A percentile compares a stretch with the other conserved stretches of the same genome.
Conservation (phyloP, 2,888 invertebrate genomes). For the Apoda limacodes region DNA sequence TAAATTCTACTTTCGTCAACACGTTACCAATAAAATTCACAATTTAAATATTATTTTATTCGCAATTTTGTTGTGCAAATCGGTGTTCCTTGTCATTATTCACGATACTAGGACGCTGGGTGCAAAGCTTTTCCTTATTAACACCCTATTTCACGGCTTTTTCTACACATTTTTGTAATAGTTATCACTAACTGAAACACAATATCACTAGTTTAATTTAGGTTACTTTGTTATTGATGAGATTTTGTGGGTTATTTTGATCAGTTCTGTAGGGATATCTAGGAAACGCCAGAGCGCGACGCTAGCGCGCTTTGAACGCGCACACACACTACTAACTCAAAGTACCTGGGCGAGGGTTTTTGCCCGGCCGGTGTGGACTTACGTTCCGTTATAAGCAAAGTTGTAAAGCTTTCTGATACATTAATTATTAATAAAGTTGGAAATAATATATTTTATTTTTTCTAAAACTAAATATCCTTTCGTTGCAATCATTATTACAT, state of each 20-base stretch:
- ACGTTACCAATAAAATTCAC: constrained; percentile 59
- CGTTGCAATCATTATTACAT: too few species aligned
- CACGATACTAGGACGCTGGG: constrained; percentile 36
- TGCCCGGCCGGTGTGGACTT: constrained; percentile 46
- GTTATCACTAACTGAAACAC: constrained; percentile 20
- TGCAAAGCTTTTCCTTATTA: constrained; percentile 30
- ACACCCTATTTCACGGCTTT: constrained; percentile 23
- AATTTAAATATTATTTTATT: too few species aligned
- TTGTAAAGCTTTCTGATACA: too few species aligned
- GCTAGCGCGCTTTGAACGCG: constrained; percentile 31
- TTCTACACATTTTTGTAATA: constrained; percentile 22
- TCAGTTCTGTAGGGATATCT: constrained; percentile 31
- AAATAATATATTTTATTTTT: too few species aligned
- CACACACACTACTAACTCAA: constrained; percentile 47
- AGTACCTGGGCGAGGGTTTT: constrained; percentile 49
- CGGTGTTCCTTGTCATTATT: constrained; percentile 59
- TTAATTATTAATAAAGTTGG: too few species aligned
- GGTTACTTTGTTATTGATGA: constrained; percentile 26
- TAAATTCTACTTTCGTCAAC: constrained; percentile 28
- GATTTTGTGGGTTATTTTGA: constrained; percentile 46
- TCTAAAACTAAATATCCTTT: too few species aligned
- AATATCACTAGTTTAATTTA: constrained; percentile 21
- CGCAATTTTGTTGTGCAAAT: constrained; percentile 50
- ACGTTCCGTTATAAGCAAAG: too few species aligned
- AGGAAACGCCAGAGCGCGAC: constrained; percentile 20